phyloP scores from a whole-genome alignment of 23 tunicate genomes.

The Diplosoma virens region DNA sequence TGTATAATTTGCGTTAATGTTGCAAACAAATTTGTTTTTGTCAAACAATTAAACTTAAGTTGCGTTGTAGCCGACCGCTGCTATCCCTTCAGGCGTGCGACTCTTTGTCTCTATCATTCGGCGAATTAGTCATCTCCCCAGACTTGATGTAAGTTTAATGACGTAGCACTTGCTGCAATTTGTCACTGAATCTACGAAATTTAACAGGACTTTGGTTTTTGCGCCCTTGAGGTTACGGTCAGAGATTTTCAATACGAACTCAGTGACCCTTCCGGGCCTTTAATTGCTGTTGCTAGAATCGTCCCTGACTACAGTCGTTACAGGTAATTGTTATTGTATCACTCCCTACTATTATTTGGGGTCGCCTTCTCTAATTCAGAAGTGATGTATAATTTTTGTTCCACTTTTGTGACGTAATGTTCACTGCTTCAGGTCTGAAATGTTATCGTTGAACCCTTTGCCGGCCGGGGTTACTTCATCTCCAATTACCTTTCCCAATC shows the following conservation, averaged over 20 bases:
- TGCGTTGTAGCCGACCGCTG: conserved; percentile 76
- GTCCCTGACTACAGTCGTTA: conserved; percentile 85
- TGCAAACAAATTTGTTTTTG: no score
- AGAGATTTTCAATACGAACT: conserved; percentile 74
- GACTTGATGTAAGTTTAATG: conserved; percentile 39
- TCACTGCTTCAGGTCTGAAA: conserved; percentile 58
- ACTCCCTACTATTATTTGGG: no score
- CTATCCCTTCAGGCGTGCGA: conserved; percentile 77
- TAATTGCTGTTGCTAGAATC: conserved; percentile 73
- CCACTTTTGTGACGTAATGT: no score
- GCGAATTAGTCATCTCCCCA: conserved; percentile 48
- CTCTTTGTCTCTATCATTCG: conserved; percentile 58
- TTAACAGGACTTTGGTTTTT: conserved; percentile 69
- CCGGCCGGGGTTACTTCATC: conserved; percentile 70
- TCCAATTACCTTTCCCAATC: conserved; percentile 75
- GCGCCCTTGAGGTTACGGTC: conserved; percentile 84
- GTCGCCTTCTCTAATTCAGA: no score
- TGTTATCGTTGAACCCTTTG: conserved; percentile 50
- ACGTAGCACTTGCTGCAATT: background rate
- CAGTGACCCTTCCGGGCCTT: conserved; percentile 39
- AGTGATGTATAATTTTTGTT: no score
- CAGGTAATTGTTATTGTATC: conserved; percentile 45
- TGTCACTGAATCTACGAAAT: background rate
- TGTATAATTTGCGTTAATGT: no score
- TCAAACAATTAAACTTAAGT: no score